Evolutionary conservation across 2,888 invertebrate genomes (phyloP).

Genomic region (Acrocyrtus sp.): DNA sequence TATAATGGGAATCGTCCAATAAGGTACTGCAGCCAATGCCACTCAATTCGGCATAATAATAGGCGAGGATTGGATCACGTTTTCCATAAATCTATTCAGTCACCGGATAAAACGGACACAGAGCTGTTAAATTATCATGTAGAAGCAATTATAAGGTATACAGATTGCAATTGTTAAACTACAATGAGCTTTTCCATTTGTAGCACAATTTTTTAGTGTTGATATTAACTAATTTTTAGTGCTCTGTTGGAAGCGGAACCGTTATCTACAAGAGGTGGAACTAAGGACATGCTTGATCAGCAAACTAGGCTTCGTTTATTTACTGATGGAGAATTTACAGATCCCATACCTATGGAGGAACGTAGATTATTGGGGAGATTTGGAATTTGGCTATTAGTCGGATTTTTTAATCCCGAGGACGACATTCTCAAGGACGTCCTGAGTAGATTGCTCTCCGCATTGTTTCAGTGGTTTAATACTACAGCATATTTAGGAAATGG

Average conservation of each 20-base stretch:
- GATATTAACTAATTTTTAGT: too few species aligned
- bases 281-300: conserved; percentile 59
- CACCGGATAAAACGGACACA: conserved; percentile 88
- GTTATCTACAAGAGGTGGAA: conserved; percentile 70
- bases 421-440: conserved; percentile 69
- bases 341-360: conserved; percentile 84
- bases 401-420: conserved; percentile 72
- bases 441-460: conserved; percentile 91
- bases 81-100: conserved; percentile 85
- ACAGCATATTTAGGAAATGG: conserved; percentile 97
- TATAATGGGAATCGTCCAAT: conserved; percentile 97
- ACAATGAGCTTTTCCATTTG: conserved; percentile 6
- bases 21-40: conserved; percentile 90
- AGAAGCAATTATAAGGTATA: conserved; percentile 89
- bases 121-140: conserved; percentile 94
- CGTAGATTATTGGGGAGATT: conserved; percentile 90
- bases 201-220: background rate
- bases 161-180: background rate
- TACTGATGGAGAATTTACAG: conserved; percentile 65
- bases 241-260: conserved; percentile 93
- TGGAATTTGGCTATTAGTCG: conserved; percentile 97
- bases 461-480: conserved; percentile 99
- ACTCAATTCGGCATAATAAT: conserved; percentile 88
- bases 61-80: conserved; percentile 90
- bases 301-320: conserved; percentile 61